Evolutionary conservation across 2,888 invertebrate species (phyloP).

Genomic region (Drosophila yooni): DNA sequence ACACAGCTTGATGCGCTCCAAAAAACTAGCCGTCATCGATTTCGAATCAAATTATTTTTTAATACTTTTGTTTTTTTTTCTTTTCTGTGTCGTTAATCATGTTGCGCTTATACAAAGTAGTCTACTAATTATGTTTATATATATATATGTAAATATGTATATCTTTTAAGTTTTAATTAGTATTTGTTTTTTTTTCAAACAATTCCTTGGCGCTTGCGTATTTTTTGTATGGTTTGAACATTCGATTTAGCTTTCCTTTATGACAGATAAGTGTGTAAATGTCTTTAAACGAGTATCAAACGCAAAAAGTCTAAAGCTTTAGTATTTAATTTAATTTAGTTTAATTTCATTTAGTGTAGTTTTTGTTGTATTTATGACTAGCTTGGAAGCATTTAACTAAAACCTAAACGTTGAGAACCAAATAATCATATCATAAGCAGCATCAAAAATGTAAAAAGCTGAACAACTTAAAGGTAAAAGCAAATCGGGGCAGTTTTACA

Average conservation of each 20-base stretch:
- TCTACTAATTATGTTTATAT: slow-evolving; percentile 42
- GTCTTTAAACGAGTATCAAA: slow-evolving; percentile 43
- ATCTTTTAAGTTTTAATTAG: slow-evolving; percentile 30
- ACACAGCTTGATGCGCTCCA: slow-evolving; percentile 35
- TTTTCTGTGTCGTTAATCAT: slow-evolving; percentile 12
- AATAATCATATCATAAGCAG: slow-evolving; percentile 33
- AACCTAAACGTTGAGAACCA: slow-evolving; percentile 34
- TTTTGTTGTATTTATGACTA: slow-evolving; percentile 52
- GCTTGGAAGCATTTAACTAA: slow-evolving; percentile 64
- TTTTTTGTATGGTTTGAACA: slow-evolving; percentile 53
- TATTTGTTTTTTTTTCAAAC: slow-evolving; percentile 67
- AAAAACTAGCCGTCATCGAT: slow-evolving; percentile 33
- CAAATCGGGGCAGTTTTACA: slow-evolving; percentile 72
- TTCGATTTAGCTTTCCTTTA: slow-evolving; percentile 59
- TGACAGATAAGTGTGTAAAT: slow-evolving; percentile 31
- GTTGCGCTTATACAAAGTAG: slow-evolving; percentile 56
- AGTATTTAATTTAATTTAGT: slow-evolving; percentile 23
- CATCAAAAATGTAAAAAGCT: slow-evolving; percentile 18
- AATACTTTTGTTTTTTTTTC: slow-evolving; percentile 51
- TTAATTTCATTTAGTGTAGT: slow-evolving; percentile 18
- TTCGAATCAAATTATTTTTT: slow-evolving; percentile 35
- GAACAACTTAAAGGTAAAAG: slow-evolving; percentile 46
- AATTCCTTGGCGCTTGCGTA: slow-evolving; percentile 83
- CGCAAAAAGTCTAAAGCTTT: slow-evolving; percentile 44
- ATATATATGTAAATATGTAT: slow-evolving; percentile 23